These are phyloP conservation scores for Talpa occidentalis DNA, from an alignment of 2,113 vertebrate species.

Conservation along the genomic window DNA sequence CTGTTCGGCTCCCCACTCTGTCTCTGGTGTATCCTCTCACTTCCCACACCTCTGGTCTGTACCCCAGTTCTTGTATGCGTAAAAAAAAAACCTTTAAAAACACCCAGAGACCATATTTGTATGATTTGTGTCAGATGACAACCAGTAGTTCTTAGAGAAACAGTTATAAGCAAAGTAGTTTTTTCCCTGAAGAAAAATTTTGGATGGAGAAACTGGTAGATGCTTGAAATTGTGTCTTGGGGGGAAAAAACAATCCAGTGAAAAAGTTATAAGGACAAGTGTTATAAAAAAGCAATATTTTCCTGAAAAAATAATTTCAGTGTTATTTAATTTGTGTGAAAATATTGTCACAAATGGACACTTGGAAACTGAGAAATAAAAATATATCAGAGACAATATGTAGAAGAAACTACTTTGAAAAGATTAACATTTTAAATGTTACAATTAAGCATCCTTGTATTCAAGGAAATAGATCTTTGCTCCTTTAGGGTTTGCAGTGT, in stretches of 20 bases:
- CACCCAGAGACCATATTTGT: not conserved
- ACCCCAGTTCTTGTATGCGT: too few relatives aligned
- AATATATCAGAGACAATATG: not conserved
- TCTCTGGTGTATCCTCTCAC: too few relatives aligned
- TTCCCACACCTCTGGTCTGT: too few relatives aligned
- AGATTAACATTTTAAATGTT: not conserved
- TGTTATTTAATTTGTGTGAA: not conserved
- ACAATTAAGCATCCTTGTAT: not conserved
- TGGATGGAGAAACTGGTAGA: not conserved
- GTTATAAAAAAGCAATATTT: not conserved
- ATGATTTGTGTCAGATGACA: not conserved
- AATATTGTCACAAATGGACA: not conserved
- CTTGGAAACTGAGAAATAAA: constrained; percentile 3
- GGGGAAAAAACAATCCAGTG: not conserved
- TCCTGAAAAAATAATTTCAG: not conserved
- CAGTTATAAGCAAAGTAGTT: not conserved
- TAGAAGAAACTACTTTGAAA: not conserved
- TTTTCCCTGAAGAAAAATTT: not conserved
- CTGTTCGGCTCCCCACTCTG: too few relatives aligned
- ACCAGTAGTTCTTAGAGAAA: not conserved
- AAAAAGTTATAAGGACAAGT: not conserved
- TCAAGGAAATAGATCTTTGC: not conserved
- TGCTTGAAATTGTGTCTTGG: not conserved
- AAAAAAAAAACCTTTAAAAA: too few relatives aligned
- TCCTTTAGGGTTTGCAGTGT: not conserved